Conservation (phyloP, 2,888 invertebrate genomes). For the Eulithis testata region DNA sequence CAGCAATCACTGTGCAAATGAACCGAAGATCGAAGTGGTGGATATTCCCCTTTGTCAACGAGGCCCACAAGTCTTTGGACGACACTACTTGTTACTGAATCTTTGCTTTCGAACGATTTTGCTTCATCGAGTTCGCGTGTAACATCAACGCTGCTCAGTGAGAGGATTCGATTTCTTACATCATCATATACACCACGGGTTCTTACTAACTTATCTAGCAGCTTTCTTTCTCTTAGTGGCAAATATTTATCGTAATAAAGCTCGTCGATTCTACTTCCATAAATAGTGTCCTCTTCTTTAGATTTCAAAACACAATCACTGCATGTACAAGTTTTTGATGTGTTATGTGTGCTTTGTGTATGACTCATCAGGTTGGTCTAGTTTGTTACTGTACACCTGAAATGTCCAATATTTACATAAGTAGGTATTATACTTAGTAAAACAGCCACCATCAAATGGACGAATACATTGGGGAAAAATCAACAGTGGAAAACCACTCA, state of each 20-base stretch:
- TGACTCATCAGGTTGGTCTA: slow-evolving; percentile 23
- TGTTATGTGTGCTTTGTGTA: slow-evolving; percentile 10
- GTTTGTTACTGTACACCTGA: slow-evolving; percentile 7
- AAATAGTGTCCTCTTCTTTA: slow-evolving; percentile 11
- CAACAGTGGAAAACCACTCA: too few relatives aligned
- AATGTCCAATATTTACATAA: neutral
- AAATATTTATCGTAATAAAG: slow-evolving; percentile 56
- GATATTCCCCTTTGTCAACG: slow-evolving; percentile 54
- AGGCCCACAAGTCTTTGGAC: slow-evolving; percentile 49
- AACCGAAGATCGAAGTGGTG: slow-evolving; percentile 41
- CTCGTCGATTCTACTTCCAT: slow-evolving; percentile 50
- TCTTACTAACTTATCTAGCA: slow-evolving; percentile 57
- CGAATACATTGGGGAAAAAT: too few relatives aligned
- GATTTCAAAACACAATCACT: slow-evolving; percentile 26
- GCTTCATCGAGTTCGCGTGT: slow-evolving; percentile 31
- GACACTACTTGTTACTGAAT: slow-evolving; percentile 39
- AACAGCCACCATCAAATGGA: too few relatives aligned
- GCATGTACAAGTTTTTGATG: slow-evolving; percentile 27
- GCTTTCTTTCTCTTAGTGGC: slow-evolving; percentile 56
- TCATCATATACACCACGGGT: slow-evolving; percentile 60
- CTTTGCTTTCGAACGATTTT: slow-evolving; percentile 23
- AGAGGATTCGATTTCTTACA: slow-evolving; percentile 53
- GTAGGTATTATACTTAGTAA: neutral
- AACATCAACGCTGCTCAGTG: slow-evolving; percentile 45
- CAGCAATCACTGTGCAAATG: slow-evolving; percentile 50